Evolutionary conservation across 2,797 vertebrate species (phyloP), one percentile per base, ranked within the genome.

Genomic region (Phrynocephalus guinanensis): DNA sequence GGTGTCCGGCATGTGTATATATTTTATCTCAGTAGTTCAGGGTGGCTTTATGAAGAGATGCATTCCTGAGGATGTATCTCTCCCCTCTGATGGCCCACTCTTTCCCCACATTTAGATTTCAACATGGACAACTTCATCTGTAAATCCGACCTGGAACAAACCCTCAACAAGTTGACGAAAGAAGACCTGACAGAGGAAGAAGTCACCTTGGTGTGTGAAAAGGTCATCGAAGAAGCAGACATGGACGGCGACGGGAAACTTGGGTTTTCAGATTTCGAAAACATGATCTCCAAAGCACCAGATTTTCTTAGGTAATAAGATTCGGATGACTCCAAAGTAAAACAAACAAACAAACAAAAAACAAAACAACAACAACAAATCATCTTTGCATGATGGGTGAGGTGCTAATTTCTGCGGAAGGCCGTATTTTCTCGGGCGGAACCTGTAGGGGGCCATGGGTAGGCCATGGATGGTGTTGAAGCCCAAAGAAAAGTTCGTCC

Each of bases 111-210:
- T 80, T 87, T 88, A 99, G 99, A 99, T 97, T 99, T 98, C 96
- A 99, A 99, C 94, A 98, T 98, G 26, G 99, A 99, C 95, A 99
- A 99, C 95, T 99, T 98, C 95, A 98, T 99, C 95, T 99, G 99
- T 95, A 99, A 99, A 93, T 97, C 98, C 79, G 99, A 99, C 92
- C 95, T 99, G 90, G 98, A 99, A 91, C 96, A 98, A 94, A 99
- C 98, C 0, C 97, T 99, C 70, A 99, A 99, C 89, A 98, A 95
- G 93, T 94, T 99, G 94, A 99, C 99, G 0, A 98, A 98, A 93
- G 99, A 99, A 63, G 99, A 99, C 95, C 92, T 99, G 92, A 99
- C 98, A 0, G 96, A 97, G 1, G 99, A 99, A 67, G 99, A 99
- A 94, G 98, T 99, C 77, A 96, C 95, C 60, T 95, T 99, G 60